Percentiles rank a stretch among this genome's conserved stretches.
phyloP scores from a whole-genome alignment of 2,113 vertebrate species.

The Galbula dea region DNA sequence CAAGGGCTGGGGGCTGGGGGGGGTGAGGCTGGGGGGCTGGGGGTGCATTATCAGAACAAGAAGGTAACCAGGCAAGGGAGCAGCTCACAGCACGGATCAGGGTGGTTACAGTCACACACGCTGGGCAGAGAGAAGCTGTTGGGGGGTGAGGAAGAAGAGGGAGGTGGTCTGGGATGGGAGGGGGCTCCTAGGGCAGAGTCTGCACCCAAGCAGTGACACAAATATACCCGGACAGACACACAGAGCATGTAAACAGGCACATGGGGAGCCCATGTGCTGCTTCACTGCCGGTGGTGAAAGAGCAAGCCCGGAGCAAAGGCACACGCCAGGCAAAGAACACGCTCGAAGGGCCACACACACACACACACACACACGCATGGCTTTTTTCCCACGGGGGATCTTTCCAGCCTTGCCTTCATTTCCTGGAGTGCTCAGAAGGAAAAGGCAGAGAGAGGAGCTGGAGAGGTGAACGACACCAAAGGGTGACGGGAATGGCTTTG shows the following conservation, averaged over 20 bases:
- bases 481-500: neutral
- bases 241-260: constrained; percentile 50
- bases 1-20: too few species aligned
- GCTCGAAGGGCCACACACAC: neutral
- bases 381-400: neutral
- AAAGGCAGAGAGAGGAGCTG: neutral
- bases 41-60: neutral
- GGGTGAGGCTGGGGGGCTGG: rapidly evolving
- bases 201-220: constrained; percentile 19
- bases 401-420: neutral
- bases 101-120: rapidly evolving
- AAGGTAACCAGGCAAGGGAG: neutral
- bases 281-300: neutral
- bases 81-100: neutral
- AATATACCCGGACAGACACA: constrained; percentile 32
- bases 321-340: neutral
- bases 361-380: neutral
- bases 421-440: neutral
- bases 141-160: neutral
- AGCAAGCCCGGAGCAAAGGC: constrained; percentile 2
- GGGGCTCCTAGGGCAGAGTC: neutral
- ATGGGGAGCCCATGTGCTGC: constrained; percentile 56
- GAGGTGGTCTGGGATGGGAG: neutral
- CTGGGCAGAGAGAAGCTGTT: neutral
- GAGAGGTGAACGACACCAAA: neutral